Evolutionary conservation across 2,797 vertebrate species (phyloP), one percentile per base, ranked within the genome.

Genomic region (Sus cebifrons): DNA sequence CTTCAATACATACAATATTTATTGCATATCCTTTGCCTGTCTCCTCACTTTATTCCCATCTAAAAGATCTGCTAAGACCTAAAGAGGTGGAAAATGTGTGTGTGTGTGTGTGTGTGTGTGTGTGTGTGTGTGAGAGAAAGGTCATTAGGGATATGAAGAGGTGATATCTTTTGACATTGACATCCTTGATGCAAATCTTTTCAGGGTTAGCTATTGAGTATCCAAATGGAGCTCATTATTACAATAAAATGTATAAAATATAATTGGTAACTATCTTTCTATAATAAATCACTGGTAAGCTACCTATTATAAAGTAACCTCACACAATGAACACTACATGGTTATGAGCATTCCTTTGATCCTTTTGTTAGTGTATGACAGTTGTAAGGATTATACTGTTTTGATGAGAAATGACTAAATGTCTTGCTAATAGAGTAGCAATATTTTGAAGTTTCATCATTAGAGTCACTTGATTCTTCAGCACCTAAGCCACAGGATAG

Each of bases 381-480:
- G 23, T 81, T 67, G 82, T 70, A 77, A 93, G 20, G 18, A 67
- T 4, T 40, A 10, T 49, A 78, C 25, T 71, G 60, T 25, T 73
- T 95, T 78, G 6, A 10, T 86, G 32, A 93, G 23, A 75, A 91
- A 74, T 85, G 2, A 44, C 8, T 67, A n/a, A 1, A n/a, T 68
- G 32, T 21, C 23, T 73, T 87, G 44, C 87, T 36, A 2, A 67
- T 74, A 91, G 6, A 3, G 2, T 62, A 58, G 18, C 6, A 75
- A 36, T 74, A 70, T 77, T 91, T 88, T 83, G 4, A 36, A 86
- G 32, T 3, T 11, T 94, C 4, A 9, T 40, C 74, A 25, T n/a
- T 79, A 71, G 21, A 84, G 29, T 78, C 12, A 89, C 75, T 79
- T 81, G 29, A 36, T 67, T 86, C 29, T 89, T 94, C 36, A 93